Evolutionary conservation across 2,888 invertebrate species (phyloP).

Genomic region (Gandaritis pyraliata): DNA sequence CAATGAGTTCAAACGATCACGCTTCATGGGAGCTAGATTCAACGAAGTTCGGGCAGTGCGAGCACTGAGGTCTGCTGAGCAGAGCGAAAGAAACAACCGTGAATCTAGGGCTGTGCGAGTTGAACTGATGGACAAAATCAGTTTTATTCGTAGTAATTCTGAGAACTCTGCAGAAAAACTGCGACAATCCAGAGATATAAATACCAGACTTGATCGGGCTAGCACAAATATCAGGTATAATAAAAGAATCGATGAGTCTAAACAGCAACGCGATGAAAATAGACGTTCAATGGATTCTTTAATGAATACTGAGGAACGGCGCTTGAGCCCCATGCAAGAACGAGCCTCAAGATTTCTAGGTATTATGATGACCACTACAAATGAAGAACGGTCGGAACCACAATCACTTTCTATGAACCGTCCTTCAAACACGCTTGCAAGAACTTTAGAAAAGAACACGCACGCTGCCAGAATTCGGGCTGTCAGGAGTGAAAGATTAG

Average conservation of each 20-base stretch:
- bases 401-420: conserved; percentile 18
- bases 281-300: conserved; percentile 7
- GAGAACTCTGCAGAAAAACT: conserved; percentile 10
- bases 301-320: conserved; percentile 15
- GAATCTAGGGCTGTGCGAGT: conserved; percentile 2
- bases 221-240: conserved; percentile 18
- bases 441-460: conserved; percentile 19
- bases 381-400: conserved; percentile 11
- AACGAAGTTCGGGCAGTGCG: conserved; percentile 10
- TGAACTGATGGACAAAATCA: conserved; percentile 17
- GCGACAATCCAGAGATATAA: conserved; percentile 6
- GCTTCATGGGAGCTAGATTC: conserved; percentile 22
- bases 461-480: conserved; percentile 13
- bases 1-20: conserved; percentile 20
- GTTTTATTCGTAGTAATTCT: conserved; percentile 10
- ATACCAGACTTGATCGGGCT: conserved; percentile 3
- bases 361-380: conserved; percentile 5
- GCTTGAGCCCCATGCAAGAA: neutral
- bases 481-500: conserved; percentile 14
- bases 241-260: conserved; percentile 18
- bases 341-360: conserved; percentile 4
- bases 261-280: conserved; percentile 22
- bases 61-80: conserved; percentile 8
- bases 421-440: conserved; percentile 16
- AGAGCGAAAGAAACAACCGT: conserved; percentile 9